A percentile compares a stretch with the other conserved stretches of the same genome.
phyloP scores from a whole-genome alignment of 2,888 invertebrate genomes.

The Monoplex corrugatus region DNA sequence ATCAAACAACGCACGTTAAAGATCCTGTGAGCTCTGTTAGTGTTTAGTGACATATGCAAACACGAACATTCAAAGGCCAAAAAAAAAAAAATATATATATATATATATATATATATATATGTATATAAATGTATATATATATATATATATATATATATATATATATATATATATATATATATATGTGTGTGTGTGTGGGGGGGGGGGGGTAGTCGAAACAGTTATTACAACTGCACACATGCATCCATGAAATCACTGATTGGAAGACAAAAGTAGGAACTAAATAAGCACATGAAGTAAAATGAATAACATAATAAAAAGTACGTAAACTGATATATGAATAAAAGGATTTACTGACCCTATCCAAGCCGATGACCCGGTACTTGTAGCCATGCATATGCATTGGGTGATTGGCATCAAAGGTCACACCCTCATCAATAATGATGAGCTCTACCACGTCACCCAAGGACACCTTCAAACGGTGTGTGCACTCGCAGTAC shows the following conservation, averaged over 20 bases:
- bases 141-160: not conserved
- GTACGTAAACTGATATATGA: no score
- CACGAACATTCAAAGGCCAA: no score
- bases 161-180: not conserved
- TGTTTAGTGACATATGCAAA: not conserved
- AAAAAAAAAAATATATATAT: no score
- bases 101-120: not conserved
- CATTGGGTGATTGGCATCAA: conserved; percentile 74
- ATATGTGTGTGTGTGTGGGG: not conserved
- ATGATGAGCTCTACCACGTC: conserved; percentile 92
- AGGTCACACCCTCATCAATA: conserved; percentile 88
- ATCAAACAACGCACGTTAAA: no score
- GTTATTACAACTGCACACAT: not conserved
- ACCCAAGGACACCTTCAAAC: conserved; percentile 88
- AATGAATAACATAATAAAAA: not conserved
- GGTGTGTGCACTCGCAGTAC: conserved; percentile 92
- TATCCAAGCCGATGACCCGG: conserved; percentile 74
- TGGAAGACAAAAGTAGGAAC: not conserved
- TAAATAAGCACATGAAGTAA: not conserved
- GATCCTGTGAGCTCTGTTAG: no score
- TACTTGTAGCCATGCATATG: conserved; percentile 78
- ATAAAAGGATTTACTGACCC: conserved; percentile 55
- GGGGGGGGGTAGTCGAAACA: no score
- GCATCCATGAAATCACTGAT: not conserved
- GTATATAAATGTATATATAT: not conserved